Percentiles rank a stretch among this genome's conserved stretches.
Evolutionary conservation across 2,113 vertebrate genomes (phyloP).

Genomic region (Mobula birostris): DNA sequence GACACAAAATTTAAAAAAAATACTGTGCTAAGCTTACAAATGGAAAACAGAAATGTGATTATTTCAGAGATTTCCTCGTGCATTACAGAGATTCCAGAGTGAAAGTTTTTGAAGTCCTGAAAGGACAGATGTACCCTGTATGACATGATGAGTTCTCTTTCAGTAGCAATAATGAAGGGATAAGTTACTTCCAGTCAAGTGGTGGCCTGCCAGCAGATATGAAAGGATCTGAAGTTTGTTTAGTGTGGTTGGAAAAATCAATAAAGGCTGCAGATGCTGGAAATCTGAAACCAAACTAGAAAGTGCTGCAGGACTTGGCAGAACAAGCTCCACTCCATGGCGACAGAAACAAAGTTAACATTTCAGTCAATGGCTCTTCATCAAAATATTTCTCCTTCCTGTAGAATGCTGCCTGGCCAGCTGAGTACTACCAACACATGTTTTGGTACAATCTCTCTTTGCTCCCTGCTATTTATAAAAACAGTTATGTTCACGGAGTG

Average conservation of each 20-base stretch:
- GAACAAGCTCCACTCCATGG: too few species aligned
- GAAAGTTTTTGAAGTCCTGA: neutral
- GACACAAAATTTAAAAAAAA: neutral
- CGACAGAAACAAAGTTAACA: too few species aligned
- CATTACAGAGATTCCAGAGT: neutral
- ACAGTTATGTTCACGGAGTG: neutral
- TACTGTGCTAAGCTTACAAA: neutral
- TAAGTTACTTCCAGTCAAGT: neutral
- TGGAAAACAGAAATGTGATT: neutral
- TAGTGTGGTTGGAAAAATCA: neutral
- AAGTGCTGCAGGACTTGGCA: too few species aligned
- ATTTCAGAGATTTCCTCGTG: neutral
- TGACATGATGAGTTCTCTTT: neutral
- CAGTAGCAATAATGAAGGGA: neutral
- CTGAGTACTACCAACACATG: too few species aligned
- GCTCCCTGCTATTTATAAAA: too few species aligned
- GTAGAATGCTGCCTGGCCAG: too few species aligned
- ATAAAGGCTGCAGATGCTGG: too few species aligned
- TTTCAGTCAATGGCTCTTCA: too few species aligned
- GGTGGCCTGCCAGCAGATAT: neutral
- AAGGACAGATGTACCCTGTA: too few species aligned
- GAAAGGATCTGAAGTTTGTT: neutral
- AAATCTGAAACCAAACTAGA: too few species aligned
- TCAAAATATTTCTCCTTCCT: too few species aligned
- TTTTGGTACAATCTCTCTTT: too few species aligned